Percentiles rank a stretch among this genome's conserved stretches.
phyloP scores from a whole-genome alignment of 2,797 vertebrate genomes.

The Chloroceryle inda region DNA sequence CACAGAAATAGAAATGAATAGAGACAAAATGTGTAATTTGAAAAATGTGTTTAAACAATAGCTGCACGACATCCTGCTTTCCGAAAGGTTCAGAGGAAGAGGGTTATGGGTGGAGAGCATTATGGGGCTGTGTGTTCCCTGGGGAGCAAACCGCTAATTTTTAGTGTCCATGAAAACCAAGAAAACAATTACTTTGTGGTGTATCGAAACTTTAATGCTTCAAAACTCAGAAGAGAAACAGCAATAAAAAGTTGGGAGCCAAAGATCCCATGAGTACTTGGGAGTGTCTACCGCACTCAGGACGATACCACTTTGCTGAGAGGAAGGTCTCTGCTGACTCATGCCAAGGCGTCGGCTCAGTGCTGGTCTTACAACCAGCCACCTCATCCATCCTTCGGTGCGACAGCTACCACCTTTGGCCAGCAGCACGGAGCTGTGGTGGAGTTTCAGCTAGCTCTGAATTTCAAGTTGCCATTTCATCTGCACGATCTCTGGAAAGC shows the following conservation, averaged over 20 bases:
- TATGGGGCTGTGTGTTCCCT: not conserved
- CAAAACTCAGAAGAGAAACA: not conserved
- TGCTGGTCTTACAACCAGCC: accelerated
- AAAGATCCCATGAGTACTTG: accelerated
- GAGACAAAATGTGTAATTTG: not conserved
- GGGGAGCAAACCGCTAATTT: not conserved
- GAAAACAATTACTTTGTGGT: not conserved
- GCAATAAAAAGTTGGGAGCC: not conserved
- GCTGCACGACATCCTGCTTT: not conserved
- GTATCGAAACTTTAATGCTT: not conserved
- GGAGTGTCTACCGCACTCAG: accelerated
- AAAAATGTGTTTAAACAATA: not conserved
- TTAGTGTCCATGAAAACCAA: not conserved
- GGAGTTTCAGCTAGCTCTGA: not conserved
- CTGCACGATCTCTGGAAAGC: accelerated
- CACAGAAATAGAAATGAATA: constrained; percentile 16
- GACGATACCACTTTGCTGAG: accelerated
- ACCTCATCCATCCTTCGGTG: too few species aligned
- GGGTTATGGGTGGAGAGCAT: not conserved
- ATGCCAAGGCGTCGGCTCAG: accelerated
- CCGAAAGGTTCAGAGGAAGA: not conserved
- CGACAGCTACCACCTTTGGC: accelerated
- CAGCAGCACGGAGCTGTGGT: accelerated
- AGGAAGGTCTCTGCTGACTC: accelerated
- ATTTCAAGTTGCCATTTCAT: not conserved